Evolutionary conservation across 1,140 invertebrate species (phyloP).

Genomic region (Microplitis demolitor): DNA sequence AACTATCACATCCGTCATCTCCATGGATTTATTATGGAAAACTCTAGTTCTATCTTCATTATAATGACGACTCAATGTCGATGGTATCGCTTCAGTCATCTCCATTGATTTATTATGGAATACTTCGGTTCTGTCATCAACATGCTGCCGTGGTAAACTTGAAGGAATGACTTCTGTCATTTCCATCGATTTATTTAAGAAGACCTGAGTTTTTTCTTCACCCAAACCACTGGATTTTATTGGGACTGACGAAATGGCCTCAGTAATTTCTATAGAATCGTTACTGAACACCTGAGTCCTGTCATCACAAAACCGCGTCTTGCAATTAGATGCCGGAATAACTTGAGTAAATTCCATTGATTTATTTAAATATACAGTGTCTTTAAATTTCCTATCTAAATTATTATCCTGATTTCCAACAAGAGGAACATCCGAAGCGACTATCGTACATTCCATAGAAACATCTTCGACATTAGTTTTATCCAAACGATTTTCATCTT

Average conservation of each 20-base stretch:
- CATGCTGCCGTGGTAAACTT: background rate
- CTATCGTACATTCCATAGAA: slow-evolving; percentile 1
- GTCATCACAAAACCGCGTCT: no score
- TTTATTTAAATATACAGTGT: no score
- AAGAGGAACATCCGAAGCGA: background rate
- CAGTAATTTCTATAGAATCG: no score
- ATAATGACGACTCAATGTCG: background rate
- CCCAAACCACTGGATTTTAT: no score
- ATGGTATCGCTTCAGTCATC: slow-evolving; percentile 12
- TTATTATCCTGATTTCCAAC: no score
- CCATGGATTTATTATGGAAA: slow-evolving; percentile 22
- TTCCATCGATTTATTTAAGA: slow-evolving; percentile 24
- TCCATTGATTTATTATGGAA: slow-evolving; percentile 19
- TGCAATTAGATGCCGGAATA: no score
- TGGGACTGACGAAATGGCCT: no score
- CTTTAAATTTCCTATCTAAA: no score
- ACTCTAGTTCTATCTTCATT: background rate
- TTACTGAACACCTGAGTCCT: no score
- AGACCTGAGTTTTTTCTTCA: slow-evolving; percentile 18
- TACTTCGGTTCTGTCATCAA: background rate
- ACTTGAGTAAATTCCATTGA: no score
- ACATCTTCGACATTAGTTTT: background rate
- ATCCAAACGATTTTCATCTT: background rate
- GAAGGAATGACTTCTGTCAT: slow-evolving; percentile 11
- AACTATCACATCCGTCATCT: slow-evolving; percentile 16